Base-by-base conservation (phyloP, 2,113 vertebrate genomes). In the Gambusia holbrooki region DNA sequence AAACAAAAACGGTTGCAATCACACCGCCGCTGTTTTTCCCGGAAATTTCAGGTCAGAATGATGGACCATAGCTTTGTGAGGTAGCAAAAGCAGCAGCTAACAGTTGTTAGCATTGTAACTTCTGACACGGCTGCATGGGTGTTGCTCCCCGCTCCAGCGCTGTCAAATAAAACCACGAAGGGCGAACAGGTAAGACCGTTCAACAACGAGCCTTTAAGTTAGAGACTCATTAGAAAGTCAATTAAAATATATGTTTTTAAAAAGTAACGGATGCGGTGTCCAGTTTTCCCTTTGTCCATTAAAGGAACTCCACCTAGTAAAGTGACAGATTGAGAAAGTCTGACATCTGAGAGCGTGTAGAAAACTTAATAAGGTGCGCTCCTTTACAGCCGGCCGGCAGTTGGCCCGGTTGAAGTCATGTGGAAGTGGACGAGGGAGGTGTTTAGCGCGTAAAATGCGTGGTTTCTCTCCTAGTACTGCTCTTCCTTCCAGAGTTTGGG, bases 311-410 rank as follows among this genome's bases (percentile, higher is more conserved):
- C 84, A 73, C 77, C 87, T 69, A 15, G 17, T 70, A 32, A 45
- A 89, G 78, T 93, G 92, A 93, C 90, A 93, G 91, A 92, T 91
- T 84, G 86, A 80, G 79, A 92, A 92, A 92, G 83, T 90, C 90
- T 93, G 92, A 92, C 91, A 92, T 89, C 80, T 89, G 84, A 28
- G 84, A 87, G 88, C 84, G 82, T 84, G 89, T 79, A 82, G 77
- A 45, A 78, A 88, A 89, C 77, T 88, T 84, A 35, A 22, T 66
- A 2, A 58, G 25, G 51, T 10, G 19, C 22, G 51, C 51, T 25
- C 9, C 51, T n/a, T 58, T n/a, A 58, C 22, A 11, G 51, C 8
- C 51, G n/a, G 51, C 51, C 51, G 51, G 51, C 9, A 25, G 22
- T 58, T 58, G 51, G 17, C 22, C 9, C 22, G 51, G 22, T 48